These are phyloP conservation scores for Plebejus anna DNA, from an alignment of 2,888 invertebrate genomes.

Conservation along the genomic window DNA sequence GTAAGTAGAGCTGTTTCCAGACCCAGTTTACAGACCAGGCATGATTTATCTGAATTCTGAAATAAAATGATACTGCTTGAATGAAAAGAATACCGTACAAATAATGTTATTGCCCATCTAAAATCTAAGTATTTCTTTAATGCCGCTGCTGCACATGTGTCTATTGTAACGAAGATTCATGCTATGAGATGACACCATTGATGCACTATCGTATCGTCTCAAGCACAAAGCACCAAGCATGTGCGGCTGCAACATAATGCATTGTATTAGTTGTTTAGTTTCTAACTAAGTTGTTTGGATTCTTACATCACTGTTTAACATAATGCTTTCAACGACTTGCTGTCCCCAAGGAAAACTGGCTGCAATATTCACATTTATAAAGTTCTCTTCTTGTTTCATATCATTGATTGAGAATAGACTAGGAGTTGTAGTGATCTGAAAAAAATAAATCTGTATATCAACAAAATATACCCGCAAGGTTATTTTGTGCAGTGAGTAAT, in stretches of 20 bases:
- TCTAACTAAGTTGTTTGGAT: not conserved
- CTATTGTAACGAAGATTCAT: too few relatives aligned
- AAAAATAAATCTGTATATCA: too few relatives aligned
- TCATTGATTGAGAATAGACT: conserved; percentile 84
- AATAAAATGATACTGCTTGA: conserved; percentile 31
- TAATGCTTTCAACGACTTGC: conserved; percentile 82
- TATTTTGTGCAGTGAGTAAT: too few relatives aligned
- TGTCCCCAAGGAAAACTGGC: conserved; percentile 83
- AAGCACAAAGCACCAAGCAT: too few relatives aligned
- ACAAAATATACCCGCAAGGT: too few relatives aligned
- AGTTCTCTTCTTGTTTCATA: conserved; percentile 63
- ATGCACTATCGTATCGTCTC: too few relatives aligned
- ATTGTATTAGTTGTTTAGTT: not conserved
- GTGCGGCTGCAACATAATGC: too few relatives aligned
- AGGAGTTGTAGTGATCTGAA: conserved; percentile 84
- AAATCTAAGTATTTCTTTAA: too few relatives aligned
- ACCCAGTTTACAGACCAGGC: conserved; percentile 69
- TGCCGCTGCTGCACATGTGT: too few relatives aligned
- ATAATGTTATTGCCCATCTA: not conserved
- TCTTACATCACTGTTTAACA: conserved; percentile 50
- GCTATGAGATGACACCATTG: too few relatives aligned
- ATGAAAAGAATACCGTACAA: not conserved
- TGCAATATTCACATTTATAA: conserved; percentile 80
- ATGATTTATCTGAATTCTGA: conserved; percentile 44
- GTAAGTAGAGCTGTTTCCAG: conserved; percentile 77